Base-by-base conservation (phyloP, 2,113 vertebrate genomes). In the Toxotes chatareus region DNA sequence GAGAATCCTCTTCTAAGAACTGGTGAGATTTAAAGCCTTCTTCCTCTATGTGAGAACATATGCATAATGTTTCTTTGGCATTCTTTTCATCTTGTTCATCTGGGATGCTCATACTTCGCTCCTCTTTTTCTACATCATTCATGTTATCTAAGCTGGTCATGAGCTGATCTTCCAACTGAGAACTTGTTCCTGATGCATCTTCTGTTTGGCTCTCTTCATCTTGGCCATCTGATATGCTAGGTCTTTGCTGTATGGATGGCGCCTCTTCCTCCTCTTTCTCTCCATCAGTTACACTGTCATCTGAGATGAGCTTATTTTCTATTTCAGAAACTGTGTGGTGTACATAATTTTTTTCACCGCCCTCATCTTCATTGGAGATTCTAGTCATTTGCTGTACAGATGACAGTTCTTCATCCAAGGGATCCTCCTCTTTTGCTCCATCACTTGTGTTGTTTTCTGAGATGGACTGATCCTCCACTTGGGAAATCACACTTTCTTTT, bases 331-430 rank as follows among this genome's bases (percentile, higher is more conserved):
- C 1, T 47, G 10, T 47, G 1, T 8, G 1, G 3, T 23, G 51
- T 23, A 44, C 5, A 42, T 49, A 16, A 55, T 62, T 36, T 38
- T 17, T 42, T 5, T 55, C 34, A 49, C 7, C 51, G 1, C 14
- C 21, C 8, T 65, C 27, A 34, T 44, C 10, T n/a, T 84, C 63
- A 31, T 40, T 31, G 38, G 59, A 69, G 21, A 60, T 60, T 40
- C 3, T 19, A 14, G 14, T 23, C 2, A 0, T 70, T 64, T 53
- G 34, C 21, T 59, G 23, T 34, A 11, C 23, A 46, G n/a, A 1
- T 36, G 19, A 44, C 8, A 9, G 16, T 11, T 66, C 51, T 21
- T 51, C 13, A n/a, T 47, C 23, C 11, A 49, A 17, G 42, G 3
- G 34, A 14, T 62, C 1, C 5, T 55, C 19, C 5, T 59, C 55